Evolutionary conservation across 2,888 invertebrate genomes (phyloP), one percentile per base, ranked within the genome.

Genomic region (Phlogophora meticulosa): DNA sequence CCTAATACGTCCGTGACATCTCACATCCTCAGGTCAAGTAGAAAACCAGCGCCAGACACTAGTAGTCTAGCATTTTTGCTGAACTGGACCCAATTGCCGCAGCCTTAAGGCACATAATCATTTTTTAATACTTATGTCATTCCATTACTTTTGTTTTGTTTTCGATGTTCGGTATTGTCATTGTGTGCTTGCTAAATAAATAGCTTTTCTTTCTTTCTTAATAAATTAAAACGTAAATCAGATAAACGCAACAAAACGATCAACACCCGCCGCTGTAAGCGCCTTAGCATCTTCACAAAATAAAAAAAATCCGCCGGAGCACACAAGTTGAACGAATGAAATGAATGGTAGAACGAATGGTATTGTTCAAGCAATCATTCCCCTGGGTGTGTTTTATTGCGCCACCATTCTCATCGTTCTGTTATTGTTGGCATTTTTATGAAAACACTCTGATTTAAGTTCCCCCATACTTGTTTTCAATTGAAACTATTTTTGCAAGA

Each of bases 311-410:
- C 67, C 72, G 51, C 67, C 72, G 59, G 69, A 74, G 57, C 74
- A 81, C 79, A 83, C 76, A 75, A 76, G 69, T 72, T 71, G 72
- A 78, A 84, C 73, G 75, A 85, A 85, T 80, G 69, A 60, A 69
- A 69, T 69, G 86, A 85, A 87, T 78, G 81, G 72, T 79, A 76
- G 78, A 84, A 78, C 76, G 78, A 86, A 86, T 85, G 80, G 78
- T 80, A 82, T 82, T 80, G 83, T 84, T 83, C 85, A 85, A 85
- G 82, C 82, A 84, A 85, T 82, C 80, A 83, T 84, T 82, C 84
- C 69, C 74, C 60, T 61, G 82, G 79, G 81, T 82, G 80, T 81
- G 77, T 85, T 86, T 85, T 87, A 85, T 82, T 80, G 79, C 72
- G 68, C 72, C 43, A 67, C 72, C 42, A 72, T 80, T 74, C 74